A percentile compares a stretch with the other conserved stretches of the same genome.
Conservation (phyloP, 1,140 invertebrate species). For the Brachionus paranguensis region DNA sequence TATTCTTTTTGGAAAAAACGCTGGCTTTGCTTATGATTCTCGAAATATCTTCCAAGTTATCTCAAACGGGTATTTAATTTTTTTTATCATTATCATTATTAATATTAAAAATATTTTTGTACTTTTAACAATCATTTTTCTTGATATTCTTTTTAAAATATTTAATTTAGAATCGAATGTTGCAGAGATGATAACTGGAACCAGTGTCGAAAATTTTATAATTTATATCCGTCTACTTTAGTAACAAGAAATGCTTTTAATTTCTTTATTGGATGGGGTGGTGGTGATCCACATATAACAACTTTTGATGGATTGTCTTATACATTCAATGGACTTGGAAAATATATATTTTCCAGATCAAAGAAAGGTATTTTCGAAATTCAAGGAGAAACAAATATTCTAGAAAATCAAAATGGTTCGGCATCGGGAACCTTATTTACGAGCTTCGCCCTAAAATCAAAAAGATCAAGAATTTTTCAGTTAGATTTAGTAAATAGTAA, state of each 20-base stretch:
- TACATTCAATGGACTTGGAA: conserved; percentile 10
- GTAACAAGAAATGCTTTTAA: neutral
- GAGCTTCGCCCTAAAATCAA: neutral
- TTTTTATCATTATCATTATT: too few species aligned
- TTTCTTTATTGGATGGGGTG: neutral
- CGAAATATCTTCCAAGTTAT: neutral
- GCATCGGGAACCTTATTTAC: neutral
- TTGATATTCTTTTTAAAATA: neutral
- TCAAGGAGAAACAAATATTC: neutral
- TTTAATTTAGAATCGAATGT: neutral
- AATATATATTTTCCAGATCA: conserved; percentile 6
- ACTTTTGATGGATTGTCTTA: conserved; percentile 6
- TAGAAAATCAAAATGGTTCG: neutral
- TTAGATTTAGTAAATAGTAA: neutral
- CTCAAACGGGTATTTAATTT: neutral
- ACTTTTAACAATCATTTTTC: too few species aligned
- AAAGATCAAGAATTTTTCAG: neutral
- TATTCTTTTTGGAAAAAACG: neutral
- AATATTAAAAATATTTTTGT: too few species aligned
- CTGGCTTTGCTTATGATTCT: neutral
- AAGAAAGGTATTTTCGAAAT: neutral
- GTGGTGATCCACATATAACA: conserved; percentile 24
- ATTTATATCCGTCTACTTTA: neutral
- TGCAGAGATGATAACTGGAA: neutral
- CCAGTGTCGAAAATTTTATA: neutral